These are phyloP conservation scores for Macaria liturata DNA, from an alignment of 2,888 invertebrate genomes.

Conservation along the genomic window DNA sequence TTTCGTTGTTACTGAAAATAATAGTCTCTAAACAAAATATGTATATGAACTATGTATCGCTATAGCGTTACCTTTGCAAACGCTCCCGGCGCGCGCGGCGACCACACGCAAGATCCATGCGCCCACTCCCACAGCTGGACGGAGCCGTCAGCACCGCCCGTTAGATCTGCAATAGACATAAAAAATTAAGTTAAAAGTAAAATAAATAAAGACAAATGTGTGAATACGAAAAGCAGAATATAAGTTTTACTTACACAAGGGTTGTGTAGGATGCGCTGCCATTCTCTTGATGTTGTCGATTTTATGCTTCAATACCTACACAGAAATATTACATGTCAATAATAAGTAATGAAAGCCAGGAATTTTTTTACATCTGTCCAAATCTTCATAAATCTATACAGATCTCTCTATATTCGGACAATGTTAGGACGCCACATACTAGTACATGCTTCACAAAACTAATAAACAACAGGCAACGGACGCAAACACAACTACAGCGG, in stretches of 20 bases:
- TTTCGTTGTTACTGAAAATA: no score
- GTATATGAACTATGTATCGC: no score
- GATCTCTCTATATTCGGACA: conserved; percentile 38
- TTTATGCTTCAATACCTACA: conserved; percentile 96
- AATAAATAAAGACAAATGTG: no score
- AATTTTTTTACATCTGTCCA: conserved; percentile 26
- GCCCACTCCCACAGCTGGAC: conserved; percentile 99
- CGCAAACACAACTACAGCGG: conserved; percentile 49
- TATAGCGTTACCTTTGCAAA: conserved; percentile 86
- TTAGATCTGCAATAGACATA: conserved; percentile 86
- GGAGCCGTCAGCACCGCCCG: conserved; percentile 97
- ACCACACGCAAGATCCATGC: conserved; percentile 94
- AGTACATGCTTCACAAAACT: conserved; percentile 49
- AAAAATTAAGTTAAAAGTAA: not conserved
- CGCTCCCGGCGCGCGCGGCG: conserved; percentile 96
- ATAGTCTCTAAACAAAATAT: no score
- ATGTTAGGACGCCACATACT: conserved; percentile 44
- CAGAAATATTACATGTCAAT: conserved; percentile 41
- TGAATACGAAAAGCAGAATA: not conserved
- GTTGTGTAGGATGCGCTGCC: conserved; percentile 97
- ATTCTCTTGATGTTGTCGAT: conserved; percentile 97
- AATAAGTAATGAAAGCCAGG: conserved; percentile 20
- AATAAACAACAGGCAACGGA: conserved; percentile 44
- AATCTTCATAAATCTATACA: conserved; percentile 37
- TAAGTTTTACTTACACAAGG: conserved; percentile 91